A percentile compares a stretch with the other conserved stretches of the same genome.
phyloP scores from a whole-genome alignment of 2,888 invertebrate genomes.

The Artemia sinica region DNA sequence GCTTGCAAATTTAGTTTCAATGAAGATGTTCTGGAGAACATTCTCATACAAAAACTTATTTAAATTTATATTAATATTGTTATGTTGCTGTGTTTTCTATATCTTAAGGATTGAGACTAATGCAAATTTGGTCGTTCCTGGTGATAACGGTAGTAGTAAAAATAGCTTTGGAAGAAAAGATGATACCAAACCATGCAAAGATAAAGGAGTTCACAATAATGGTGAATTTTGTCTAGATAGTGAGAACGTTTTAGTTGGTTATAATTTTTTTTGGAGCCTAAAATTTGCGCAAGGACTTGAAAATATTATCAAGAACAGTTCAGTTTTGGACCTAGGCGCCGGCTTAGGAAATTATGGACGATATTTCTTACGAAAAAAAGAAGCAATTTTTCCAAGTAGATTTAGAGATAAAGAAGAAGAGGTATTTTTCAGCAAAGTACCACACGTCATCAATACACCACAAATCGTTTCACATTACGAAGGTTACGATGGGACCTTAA shows the following conservation, averaged over 20 bases:
- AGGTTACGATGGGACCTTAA: background rate
- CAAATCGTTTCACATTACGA: background rate
- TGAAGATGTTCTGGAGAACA: too few relatives aligned
- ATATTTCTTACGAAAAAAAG: conserved; percentile 18
- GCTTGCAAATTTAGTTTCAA: too few relatives aligned
- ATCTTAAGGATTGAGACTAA: too few relatives aligned
- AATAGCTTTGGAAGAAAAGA: background rate
- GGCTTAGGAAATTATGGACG: conserved; percentile 19
- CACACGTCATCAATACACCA: background rate
- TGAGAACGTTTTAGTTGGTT: background rate
- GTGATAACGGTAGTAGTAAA: too few relatives aligned
- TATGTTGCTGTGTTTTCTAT: too few relatives aligned
- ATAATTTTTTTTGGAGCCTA: background rate
- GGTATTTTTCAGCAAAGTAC: background rate
- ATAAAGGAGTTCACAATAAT: background rate
- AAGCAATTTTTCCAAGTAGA: background rate
- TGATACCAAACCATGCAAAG: background rate
- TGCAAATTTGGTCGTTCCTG: too few relatives aligned
- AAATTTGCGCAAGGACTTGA: background rate
- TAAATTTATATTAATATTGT: too few relatives aligned
- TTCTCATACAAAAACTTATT: too few relatives aligned
- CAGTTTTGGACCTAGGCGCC: conserved; percentile 19
- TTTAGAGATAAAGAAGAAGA: background rate
- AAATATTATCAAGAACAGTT: background rate
- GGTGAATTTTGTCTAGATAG: background rate